Evolutionary conservation across 2,888 invertebrate genomes (phyloP).

Genomic region (Epinotia brunnichana): DNA sequence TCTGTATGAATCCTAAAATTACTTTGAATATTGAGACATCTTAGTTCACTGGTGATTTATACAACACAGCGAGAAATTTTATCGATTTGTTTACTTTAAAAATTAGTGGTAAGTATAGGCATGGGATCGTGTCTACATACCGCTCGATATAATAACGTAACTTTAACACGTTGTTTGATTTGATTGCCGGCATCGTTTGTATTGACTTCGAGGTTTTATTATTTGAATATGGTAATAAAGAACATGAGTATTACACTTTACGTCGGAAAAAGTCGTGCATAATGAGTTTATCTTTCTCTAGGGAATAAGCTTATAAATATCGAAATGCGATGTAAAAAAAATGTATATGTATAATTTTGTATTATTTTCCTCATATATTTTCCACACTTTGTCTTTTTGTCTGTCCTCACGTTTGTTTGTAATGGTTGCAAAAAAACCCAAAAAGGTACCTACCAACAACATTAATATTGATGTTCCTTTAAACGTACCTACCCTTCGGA

Average conservation of each 20-base stretch:
- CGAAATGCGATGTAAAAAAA: too few species aligned
- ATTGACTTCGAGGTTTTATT: slow-evolving; percentile 15
- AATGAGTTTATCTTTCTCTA: background rate
- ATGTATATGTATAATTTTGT: too few species aligned
- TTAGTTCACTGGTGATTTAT: slow-evolving; percentile 76
- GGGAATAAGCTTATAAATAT: background rate
- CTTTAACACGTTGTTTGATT: slow-evolving; percentile 18
- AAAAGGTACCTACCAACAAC: background rate
- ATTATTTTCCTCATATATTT: too few species aligned
- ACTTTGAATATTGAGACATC: slow-evolving; percentile 78
- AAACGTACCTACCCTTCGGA: slow-evolving; percentile 52
- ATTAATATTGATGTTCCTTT: slow-evolving; percentile 25
- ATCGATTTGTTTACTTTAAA: slow-evolving; percentile 82
- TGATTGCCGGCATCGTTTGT: slow-evolving; percentile 28
- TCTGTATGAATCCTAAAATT: slow-evolving; percentile 62
- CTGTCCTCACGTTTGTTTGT: background rate
- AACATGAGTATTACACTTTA: background rate
- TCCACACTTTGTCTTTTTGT: background rate
- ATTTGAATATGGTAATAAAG: slow-evolving; percentile 26
- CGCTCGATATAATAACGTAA: slow-evolving; percentile 35
- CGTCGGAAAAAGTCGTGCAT: background rate
- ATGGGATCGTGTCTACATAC: slow-evolving; percentile 39
- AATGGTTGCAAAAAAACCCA: slow-evolving; percentile 1
- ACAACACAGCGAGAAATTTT: slow-evolving; percentile 69
- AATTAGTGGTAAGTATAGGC: slow-evolving; percentile 71